phyloP scores from a whole-genome alignment of 1,140 invertebrate genomes.

The Neodiprion fabricii region DNA sequence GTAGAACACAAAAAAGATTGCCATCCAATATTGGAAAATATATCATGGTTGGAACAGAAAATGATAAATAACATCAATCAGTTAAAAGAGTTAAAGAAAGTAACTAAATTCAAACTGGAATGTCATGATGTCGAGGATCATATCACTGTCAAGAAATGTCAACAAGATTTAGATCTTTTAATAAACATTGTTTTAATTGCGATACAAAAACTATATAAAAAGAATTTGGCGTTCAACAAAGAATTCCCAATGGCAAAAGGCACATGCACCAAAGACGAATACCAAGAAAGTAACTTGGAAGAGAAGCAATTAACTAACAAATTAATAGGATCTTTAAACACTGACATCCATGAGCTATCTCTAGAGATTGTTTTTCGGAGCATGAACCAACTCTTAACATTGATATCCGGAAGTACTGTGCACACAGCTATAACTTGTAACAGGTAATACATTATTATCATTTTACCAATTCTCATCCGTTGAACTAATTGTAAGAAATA shows the following conservation, averaged over 20 bases:
- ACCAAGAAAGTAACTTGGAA: slow-evolving; percentile 55
- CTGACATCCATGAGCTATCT: slow-evolving; percentile 65
- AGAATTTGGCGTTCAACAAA: slow-evolving; percentile 52
- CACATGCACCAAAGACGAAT: slow-evolving; percentile 41
- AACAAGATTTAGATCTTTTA: slow-evolving; percentile 62
- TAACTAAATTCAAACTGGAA: slow-evolving; percentile 20
- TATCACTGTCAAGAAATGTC: slow-evolving; percentile 43
- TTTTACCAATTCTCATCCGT: slow-evolving; percentile 9
- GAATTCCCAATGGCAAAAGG: background rate
- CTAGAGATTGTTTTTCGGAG: slow-evolving; percentile 53
- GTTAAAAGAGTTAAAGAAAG: slow-evolving; percentile 29
- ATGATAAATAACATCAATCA: slow-evolving; percentile 33
- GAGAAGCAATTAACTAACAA: slow-evolving; percentile 70
- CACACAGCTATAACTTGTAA: slow-evolving; percentile 24
- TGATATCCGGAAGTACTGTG: slow-evolving; percentile 26
- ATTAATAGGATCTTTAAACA: slow-evolving; percentile 66
- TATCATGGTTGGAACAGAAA: slow-evolving; percentile 37
- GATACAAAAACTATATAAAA: slow-evolving; percentile 76
- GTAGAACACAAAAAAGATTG: slow-evolving; percentile 39
- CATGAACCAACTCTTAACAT: slow-evolving; percentile 36
- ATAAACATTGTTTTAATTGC: slow-evolving; percentile 67
- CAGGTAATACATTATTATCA: slow-evolving; percentile 26
- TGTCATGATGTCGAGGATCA: slow-evolving; percentile 27
- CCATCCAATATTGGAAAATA: slow-evolving; percentile 47
- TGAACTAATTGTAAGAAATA: no score